These are phyloP conservation scores for Gallinago media DNA, from an alignment of 2,113 vertebrate genomes.

Conservation along the genomic window DNA sequence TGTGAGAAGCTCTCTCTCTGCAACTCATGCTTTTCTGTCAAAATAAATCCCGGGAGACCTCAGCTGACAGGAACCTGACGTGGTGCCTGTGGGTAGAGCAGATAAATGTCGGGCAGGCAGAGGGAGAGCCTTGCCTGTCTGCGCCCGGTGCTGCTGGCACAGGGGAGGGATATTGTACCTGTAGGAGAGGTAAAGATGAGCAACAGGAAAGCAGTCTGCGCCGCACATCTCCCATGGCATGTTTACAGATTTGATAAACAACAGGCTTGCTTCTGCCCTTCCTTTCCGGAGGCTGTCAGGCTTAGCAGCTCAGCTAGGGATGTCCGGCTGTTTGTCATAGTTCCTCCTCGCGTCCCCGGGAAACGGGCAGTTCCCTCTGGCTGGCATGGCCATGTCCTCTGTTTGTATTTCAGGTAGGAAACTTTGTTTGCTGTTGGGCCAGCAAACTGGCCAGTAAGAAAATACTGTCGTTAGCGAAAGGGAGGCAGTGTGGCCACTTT, in stretches of 20 bases:
- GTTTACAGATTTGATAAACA: slow-evolving; percentile 15
- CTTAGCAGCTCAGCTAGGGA: neutral
- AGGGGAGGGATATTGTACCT: neutral
- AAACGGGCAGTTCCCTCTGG: neutral
- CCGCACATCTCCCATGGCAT: neutral
- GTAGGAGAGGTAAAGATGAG: neutral
- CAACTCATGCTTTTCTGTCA: neutral
- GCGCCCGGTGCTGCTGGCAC: neutral
- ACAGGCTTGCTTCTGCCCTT: slow-evolving; percentile 5
- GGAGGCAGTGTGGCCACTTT: neutral
- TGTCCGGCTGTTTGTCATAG: neutral
- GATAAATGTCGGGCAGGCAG: neutral
- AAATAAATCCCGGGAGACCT: neutral
- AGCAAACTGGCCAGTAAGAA: neutral
- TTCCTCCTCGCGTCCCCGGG: neutral
- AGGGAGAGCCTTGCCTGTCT: neutral
- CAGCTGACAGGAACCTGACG: accelerated
- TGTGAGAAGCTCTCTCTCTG: slow-evolving; percentile 16
- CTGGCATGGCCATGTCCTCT: neutral
- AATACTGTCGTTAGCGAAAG: neutral
- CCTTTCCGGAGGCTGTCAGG: neutral
- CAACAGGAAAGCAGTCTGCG: neutral
- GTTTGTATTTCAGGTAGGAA: slow-evolving; percentile 9
- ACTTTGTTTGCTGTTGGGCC: neutral
- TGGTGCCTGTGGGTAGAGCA: neutral